A percentile compares a stretch with the other conserved stretches of the same genome.
phyloP scores from a whole-genome alignment of 2,888 invertebrate species.

The Seladonia tumulorum region DNA sequence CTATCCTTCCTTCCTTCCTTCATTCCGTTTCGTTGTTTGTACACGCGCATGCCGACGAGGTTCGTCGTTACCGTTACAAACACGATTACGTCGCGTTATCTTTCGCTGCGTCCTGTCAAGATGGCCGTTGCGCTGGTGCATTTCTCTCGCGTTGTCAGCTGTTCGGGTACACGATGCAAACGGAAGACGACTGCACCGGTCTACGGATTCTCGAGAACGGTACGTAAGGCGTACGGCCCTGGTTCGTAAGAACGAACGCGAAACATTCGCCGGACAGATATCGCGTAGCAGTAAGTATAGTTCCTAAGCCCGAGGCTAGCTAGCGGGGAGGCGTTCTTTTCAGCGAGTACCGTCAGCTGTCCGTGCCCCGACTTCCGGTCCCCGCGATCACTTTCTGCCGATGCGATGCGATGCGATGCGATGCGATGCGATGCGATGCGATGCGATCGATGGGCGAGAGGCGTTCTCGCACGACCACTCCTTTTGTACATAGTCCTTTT shows the following conservation, averaged over 20 bases:
- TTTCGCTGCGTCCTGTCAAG: neutral
- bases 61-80: neutral
- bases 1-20: neutral
- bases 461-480: constrained; percentile 25
- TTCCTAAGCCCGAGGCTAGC: constrained; percentile 74
- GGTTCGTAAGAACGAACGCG: constrained; percentile 24
- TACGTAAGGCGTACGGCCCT: neutral
- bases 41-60: neutral
- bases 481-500: constrained; percentile 80
- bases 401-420: neutral
- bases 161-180: neutral
- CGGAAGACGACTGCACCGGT: constrained; percentile 40
- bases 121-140: neutral
- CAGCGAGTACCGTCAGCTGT: neutral
- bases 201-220: constrained; percentile 22
- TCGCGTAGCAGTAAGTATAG: constrained; percentile 80
- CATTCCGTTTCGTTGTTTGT: neutral
- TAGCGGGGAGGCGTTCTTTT: constrained; percentile 2
- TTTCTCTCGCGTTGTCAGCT: neutral
- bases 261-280: constrained; percentile 67
- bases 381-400: neutral
- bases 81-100: neutral
- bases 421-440: neutral
- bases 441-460: constrained; percentile 13
- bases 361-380: constrained; percentile 11